phyloP scores from a whole-genome alignment of 2,888 invertebrate genomes.

The Aphodius granarius region DNA sequence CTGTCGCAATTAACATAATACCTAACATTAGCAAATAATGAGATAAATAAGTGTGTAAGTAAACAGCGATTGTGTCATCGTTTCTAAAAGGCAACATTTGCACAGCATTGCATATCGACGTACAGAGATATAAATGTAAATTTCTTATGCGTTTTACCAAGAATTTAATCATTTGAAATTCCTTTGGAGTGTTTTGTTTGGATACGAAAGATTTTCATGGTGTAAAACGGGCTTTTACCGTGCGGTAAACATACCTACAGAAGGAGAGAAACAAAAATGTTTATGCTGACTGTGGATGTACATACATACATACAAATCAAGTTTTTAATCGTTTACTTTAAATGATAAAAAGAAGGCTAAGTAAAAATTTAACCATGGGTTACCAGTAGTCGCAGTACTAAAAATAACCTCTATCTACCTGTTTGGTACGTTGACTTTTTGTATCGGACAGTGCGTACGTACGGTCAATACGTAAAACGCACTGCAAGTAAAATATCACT shows the following conservation, averaged over 20 bases:
- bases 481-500: conserved; percentile 6
- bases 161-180: background rate
- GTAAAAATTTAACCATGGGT: background rate
- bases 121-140: background rate
- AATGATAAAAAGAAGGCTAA: background rate
- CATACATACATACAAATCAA: too few relatives aligned
- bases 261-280: background rate
- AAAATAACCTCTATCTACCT: conserved; percentile 13
- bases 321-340: background rate
- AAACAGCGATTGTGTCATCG: background rate
- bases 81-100: background rate
- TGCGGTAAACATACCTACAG: background rate
- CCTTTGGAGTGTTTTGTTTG: background rate
- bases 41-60: background rate
- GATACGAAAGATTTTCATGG: background rate
- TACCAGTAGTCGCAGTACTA: background rate
- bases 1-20: background rate
- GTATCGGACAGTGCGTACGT: background rate
- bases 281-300: background rate
- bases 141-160: background rate
- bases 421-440: conserved; percentile 13
- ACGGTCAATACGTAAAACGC: background rate
- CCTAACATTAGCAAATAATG: background rate
- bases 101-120: background rate
- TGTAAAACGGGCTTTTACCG: background rate